A percentile compares a stretch with the other conserved stretches of the same genome.
Evolutionary conservation across 2,888 invertebrate genomes (phyloP).

Genomic region (Aphelenchoides bicaudatus): DNA sequence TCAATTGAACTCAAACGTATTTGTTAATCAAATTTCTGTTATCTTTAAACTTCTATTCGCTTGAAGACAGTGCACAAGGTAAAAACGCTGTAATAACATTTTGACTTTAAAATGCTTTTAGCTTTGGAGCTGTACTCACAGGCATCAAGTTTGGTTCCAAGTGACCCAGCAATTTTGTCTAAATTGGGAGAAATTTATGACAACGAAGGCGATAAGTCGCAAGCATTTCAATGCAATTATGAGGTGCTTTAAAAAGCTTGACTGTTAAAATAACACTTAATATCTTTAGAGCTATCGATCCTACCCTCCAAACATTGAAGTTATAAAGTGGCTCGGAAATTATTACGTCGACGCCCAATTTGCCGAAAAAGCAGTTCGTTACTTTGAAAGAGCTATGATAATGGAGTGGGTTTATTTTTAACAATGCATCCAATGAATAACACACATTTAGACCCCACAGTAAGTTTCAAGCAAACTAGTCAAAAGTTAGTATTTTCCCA

Average conservation of each 20-base stretch:
- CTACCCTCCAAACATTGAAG: slow-evolving; percentile 72
- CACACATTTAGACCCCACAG: slow-evolving; percentile 67
- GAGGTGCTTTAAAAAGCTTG: slow-evolving; percentile 68
- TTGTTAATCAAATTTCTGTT: too few species aligned
- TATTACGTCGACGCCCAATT: slow-evolving; percentile 84
- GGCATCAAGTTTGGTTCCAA: slow-evolving; percentile 76
- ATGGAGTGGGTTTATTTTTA: slow-evolving; percentile 65
- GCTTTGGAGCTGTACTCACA: slow-evolving; percentile 69
- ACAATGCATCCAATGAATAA: not conserved
- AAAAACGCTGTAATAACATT: too few species aligned
- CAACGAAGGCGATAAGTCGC: slow-evolving; percentile 82
- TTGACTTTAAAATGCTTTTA: too few species aligned
- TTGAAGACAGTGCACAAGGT: too few species aligned
- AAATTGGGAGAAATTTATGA: slow-evolving; percentile 86
- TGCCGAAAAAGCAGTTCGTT: slow-evolving; percentile 78
- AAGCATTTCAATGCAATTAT: slow-evolving; percentile 78
- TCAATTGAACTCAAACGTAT: too few species aligned
- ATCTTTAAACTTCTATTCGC: too few species aligned
- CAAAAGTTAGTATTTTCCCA: too few species aligned
- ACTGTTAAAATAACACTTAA: too few species aligned
- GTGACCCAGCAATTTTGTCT: slow-evolving; percentile 82
- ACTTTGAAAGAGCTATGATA: slow-evolving; percentile 76
- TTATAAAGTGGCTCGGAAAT: slow-evolving; percentile 79
- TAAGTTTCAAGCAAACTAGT: too few species aligned
- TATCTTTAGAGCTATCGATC: slow-evolving; percentile 70